phyloP scores from a whole-genome alignment of 2,797 vertebrate species.

The Adrianichthys oophorus region DNA sequence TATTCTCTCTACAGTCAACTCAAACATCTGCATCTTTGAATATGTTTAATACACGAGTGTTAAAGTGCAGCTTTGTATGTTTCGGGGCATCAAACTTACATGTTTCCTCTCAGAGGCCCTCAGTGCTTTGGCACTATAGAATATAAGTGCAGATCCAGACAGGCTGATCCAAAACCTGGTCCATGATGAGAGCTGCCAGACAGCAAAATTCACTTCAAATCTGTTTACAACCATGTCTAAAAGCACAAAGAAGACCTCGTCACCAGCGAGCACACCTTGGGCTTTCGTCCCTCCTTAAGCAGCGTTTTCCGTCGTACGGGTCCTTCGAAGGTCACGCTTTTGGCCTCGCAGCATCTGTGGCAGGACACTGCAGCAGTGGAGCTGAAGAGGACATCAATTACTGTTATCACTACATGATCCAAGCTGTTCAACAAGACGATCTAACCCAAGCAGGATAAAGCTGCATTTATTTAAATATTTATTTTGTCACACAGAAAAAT shows the following conservation, averaged over 20 bases:
- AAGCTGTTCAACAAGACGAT: too few species aligned
- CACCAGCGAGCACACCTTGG: slow-evolving; percentile 76
- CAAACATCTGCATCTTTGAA: too few species aligned
- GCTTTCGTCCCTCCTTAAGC: slow-evolving; percentile 93
- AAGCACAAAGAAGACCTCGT: not conserved
- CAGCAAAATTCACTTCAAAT: not conserved
- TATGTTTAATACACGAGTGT: not conserved
- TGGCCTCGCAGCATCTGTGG: slow-evolving; percentile 79
- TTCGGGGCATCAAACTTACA: slow-evolving; percentile 71
- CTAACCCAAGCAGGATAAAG: too few species aligned
- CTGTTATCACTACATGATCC: too few species aligned
- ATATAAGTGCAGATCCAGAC: slow-evolving; percentile 89
- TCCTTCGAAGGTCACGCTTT: slow-evolving; percentile 87
- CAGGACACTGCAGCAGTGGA: slow-evolving; percentile 78
- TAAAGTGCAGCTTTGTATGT: not conserved
- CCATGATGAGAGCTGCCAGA: slow-evolving; percentile 88
- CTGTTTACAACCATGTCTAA: not conserved
- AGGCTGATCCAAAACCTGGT: slow-evolving; percentile 94
- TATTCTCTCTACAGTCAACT: too few species aligned
- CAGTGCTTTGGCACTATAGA: slow-evolving; percentile 91
- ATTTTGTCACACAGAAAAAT: too few species aligned
- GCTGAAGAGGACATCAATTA: slow-evolving; percentile 32
- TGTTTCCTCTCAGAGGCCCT: slow-evolving; percentile 94
- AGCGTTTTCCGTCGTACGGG: slow-evolving; percentile 90
- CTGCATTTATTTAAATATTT: too few species aligned